phyloP scores from a whole-genome alignment of 2,797 vertebrate species.

The Orestias chungarensis region DNA sequence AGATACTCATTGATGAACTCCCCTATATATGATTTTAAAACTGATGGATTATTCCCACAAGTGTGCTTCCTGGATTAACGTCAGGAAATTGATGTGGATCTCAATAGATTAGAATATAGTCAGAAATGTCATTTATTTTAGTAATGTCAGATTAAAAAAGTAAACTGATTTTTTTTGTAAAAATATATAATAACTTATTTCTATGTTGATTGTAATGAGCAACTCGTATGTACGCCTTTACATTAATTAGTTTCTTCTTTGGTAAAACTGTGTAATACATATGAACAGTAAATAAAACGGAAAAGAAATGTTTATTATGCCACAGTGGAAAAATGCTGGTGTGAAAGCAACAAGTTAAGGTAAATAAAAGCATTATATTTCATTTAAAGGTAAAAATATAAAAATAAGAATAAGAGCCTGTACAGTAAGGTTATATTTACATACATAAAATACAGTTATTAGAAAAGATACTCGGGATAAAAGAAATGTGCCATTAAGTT shows the following conservation, averaged over 20 bases:
- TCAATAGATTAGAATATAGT: not conserved
- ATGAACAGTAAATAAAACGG: not conserved
- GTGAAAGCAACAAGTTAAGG: not conserved
- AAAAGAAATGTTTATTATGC: not conserved
- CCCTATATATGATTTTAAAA: conserved; percentile 16
- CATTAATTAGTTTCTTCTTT: not conserved
- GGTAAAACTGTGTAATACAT: not conserved
- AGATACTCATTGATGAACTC: conserved; percentile 15
- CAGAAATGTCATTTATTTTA: not conserved
- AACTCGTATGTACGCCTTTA: not conserved
- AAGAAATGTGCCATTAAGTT: not conserved
- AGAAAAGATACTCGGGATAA: not conserved
- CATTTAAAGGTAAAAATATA: not conserved
- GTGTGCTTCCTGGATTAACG: conserved; percentile 57
- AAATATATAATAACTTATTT: not conserved
- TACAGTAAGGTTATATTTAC: not conserved
- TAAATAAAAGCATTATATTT: not conserved
- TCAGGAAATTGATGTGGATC: conserved; percentile 4
- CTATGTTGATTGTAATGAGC: not conserved
- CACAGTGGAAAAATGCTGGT: not conserved
- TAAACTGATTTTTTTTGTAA: not conserved
- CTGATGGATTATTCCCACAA: conserved; percentile 39
- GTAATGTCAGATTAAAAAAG: not conserved
- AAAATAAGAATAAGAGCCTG: not conserved
- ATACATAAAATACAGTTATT: not conserved